A percentile compares a stretch with the other conserved stretches of the same genome.
Conservation (phyloP, 2,113 vertebrate species). For the Brachyhypopomus gauderio region DNA sequence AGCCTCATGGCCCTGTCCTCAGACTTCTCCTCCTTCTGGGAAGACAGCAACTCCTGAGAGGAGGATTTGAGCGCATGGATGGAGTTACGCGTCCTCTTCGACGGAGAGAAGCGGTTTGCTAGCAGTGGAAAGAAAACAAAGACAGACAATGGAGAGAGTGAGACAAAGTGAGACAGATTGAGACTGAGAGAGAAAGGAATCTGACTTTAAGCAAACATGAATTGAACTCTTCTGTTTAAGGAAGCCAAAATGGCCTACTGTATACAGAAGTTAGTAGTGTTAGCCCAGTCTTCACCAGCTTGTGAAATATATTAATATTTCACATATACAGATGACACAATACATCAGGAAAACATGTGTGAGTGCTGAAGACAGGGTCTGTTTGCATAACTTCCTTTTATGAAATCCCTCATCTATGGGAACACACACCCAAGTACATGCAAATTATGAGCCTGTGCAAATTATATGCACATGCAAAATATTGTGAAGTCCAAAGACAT, state of each 20-base stretch:
- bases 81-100: constrained; percentile 89
- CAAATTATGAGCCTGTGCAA: too few relatives aligned
- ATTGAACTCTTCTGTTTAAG: background rate
- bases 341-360: constrained; percentile 9
- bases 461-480: background rate
- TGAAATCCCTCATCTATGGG: background rate
- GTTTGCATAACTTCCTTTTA: background rate
- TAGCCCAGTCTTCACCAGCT: background rate
- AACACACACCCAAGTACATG: too few relatives aligned
- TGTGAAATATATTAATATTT: background rate
- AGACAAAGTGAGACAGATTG: background rate
- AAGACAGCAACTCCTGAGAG: constrained; percentile 91
- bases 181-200: background rate
- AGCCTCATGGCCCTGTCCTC: constrained; percentile 81
- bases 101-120: constrained; percentile 91
- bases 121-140: constrained; percentile 18
- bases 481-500: background rate
- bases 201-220: background rate
- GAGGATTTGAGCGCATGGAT: constrained; percentile 88
- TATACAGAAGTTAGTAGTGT: background rate
- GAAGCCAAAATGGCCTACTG: background rate
- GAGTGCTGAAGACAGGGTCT: background rate
- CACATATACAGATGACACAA: background rate
- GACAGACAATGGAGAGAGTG: background rate
- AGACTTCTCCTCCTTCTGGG: constrained; percentile 78